A percentile compares a stretch with the other conserved stretches of the same genome.
phyloP scores from a whole-genome alignment of 2,113 vertebrate genomes.

The Anarrhichthys ocellatus region DNA sequence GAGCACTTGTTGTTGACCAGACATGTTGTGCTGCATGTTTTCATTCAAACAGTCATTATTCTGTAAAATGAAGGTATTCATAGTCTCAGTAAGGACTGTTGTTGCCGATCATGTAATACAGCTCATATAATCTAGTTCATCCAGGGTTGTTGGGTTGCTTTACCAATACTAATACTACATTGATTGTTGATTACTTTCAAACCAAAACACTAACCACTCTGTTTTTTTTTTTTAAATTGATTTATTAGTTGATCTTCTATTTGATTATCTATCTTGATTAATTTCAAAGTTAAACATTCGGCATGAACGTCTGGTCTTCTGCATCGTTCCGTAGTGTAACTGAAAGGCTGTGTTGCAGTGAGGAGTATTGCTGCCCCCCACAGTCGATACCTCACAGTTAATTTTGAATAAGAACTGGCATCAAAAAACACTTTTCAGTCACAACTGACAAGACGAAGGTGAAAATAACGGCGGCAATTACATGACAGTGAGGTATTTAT shows the following conservation, averaged over 20 bases:
- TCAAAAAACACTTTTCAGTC: neutral
- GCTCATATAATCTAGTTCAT: neutral
- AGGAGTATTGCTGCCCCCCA: constrained; percentile 27
- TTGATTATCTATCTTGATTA: neutral
- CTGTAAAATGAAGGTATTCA: neutral
- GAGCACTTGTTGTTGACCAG: neutral
- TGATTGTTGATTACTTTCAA: neutral
- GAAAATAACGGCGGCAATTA: neutral
- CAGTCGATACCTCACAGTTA: neutral
- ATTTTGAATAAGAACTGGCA: neutral
- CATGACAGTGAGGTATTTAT: neutral
- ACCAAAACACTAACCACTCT: neutral
- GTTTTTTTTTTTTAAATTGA: neutral
- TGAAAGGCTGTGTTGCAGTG: neutral
- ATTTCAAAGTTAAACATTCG: neutral
- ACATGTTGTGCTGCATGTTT: neutral
- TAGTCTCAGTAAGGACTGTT: neutral
- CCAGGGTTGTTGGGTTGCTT: neutral
- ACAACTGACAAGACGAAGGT: neutral
- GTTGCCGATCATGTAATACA: neutral
- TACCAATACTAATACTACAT: neutral
- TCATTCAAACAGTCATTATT: neutral
- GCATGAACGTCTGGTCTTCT: neutral
- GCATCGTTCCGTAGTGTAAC: neutral
- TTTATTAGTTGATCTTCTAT: neutral